Evolutionary conservation across 2,888 invertebrate species (phyloP).

Genomic region (Lucinisca nassula): DNA sequence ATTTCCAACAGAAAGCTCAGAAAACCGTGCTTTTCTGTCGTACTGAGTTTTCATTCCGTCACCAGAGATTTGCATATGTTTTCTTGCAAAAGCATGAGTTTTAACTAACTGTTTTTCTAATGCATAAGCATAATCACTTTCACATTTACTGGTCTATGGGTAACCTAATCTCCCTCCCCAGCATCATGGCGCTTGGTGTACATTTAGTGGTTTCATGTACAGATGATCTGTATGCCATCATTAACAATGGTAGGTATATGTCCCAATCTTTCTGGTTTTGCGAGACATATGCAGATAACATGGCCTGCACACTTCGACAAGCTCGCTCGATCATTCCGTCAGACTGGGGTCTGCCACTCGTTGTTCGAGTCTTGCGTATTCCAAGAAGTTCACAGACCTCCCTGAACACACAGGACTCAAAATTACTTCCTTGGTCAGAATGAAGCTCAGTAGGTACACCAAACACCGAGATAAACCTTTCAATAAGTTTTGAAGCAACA

Average conservation of each 20-base stretch:
- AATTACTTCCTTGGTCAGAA: conserved; percentile 62
- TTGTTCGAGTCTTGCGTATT: conserved; percentile 36
- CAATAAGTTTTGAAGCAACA: conserved; percentile 37
- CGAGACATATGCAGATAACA: conserved; percentile 54
- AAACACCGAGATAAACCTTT: conserved; percentile 50
- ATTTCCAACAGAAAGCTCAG: conserved; percentile 5
- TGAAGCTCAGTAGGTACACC: conserved; percentile 48
- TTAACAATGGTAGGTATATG: conserved; percentile 36
- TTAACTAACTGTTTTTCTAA: background rate
- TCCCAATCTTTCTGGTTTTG: conserved; percentile 65
- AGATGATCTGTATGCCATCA: conserved; percentile 46
- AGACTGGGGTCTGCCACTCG: conserved; percentile 21
- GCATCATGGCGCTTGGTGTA: conserved; percentile 46
- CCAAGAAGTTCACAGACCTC: conserved; percentile 31
- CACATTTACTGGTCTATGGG: conserved; percentile 22
- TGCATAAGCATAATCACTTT: background rate
- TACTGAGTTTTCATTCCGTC: conserved; percentile 37
- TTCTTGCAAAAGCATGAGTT: conserved; percentile 8
- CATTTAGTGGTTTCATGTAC: conserved; percentile 58
- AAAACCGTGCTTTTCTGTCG: conserved; percentile 2
- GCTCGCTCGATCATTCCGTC: conserved; percentile 57
- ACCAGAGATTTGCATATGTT: background rate
- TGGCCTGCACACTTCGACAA: conserved; percentile 56
- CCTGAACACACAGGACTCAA: conserved; percentile 44
- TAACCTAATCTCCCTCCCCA: conserved; percentile 36